Evolutionary conservation across 1,140 invertebrate genomes (phyloP), one percentile per base, ranked within the genome.

Genomic region (Physella acuta): DNA sequence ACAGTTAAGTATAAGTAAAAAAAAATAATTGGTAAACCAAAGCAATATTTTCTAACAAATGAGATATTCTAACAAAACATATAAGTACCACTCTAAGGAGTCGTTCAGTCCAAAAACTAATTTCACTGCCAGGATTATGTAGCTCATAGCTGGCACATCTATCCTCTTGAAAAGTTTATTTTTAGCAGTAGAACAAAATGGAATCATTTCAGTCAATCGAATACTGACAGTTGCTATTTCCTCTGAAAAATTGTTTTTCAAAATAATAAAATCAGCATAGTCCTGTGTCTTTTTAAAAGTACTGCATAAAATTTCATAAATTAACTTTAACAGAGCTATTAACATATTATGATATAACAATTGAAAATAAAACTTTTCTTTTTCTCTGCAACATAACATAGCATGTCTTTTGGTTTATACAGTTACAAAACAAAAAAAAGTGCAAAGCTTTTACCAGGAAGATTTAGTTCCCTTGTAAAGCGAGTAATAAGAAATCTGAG

Each of bases 401-500:
- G n/a, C n/a, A n/a, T n/a, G n/a, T n/a, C n/a, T n/a, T n/a, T n/a
- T n/a, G n/a, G n/a, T n/a, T n/a, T n/a, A n/a, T n/a, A n/a, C n/a
- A n/a, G 51, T 52, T 52, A 20, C 51, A 8, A 20, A 52, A 3
- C 20, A 8, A 56, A 28, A 26, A 56, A 2, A 16, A 56, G 33
- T n/a, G n/a, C n/a, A n/a, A n/a, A n/a, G n/a, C n/a, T n/a, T 44
- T 17, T 16, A 60, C 58, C 34, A 34, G 58, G 58, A 8, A 60
- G 34, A 60, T 33, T 34, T 36, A 60, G n/a, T 36, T 60, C 58
- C 34, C n/a, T 34, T 24, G 37, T n/a, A 60, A 60, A 60, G 31
- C 58, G 58, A 16, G 34, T 28, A 36, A 60, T 37, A 2, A 60
- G 5, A 5, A 34, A 30, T 33, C 17, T 5, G 5, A 60, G 4